A percentile compares a stretch with the other conserved stretches of the same genome.
Conservation (phyloP, 1,140 invertebrate species). For the Drosophila pandora region DNA sequence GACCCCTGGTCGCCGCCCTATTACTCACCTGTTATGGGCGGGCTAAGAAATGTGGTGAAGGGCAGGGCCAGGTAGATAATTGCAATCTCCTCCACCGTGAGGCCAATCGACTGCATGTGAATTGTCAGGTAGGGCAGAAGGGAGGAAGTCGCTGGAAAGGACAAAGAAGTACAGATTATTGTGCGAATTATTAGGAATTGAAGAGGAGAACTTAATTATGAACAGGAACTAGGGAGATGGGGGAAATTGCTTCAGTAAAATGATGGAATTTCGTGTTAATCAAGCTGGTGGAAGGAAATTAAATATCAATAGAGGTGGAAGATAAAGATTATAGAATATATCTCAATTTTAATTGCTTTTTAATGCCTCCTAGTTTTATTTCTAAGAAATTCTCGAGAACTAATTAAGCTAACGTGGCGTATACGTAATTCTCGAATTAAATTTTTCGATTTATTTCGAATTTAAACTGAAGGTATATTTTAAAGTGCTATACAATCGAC, state of each 20-base stretch:
- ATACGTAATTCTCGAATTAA: no score
- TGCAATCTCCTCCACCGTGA: constrained; percentile 92
- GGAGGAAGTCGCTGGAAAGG: constrained; percentile 89
- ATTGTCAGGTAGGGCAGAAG: constrained; percentile 92
- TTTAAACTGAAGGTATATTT: background rate
- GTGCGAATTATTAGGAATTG: constrained; percentile 3
- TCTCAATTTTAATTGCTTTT: no score
- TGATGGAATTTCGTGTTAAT: constrained; percentile 7
- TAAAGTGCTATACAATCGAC: background rate
- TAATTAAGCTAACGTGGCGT: no score
- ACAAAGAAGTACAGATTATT: constrained; percentile 39
- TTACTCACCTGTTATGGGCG: constrained; percentile 89
- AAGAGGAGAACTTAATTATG: constrained; percentile 13
- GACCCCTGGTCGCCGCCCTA: background rate
- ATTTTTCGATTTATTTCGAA: no score
- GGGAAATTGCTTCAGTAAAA: constrained; percentile 22
- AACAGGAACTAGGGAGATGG: constrained; percentile 10
- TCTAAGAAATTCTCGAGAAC: no score
- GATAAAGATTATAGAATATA: no score
- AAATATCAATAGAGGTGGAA: background rate
- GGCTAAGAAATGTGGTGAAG: constrained; percentile 91
- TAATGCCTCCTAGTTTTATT: no score
- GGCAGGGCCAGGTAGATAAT: constrained; percentile 93
- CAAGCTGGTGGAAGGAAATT: constrained; percentile 3
- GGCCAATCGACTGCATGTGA: constrained; percentile 94